phyloP scores from a whole-genome alignment of 2,113 vertebrate species.

The Scartelaos histophorus region DNA sequence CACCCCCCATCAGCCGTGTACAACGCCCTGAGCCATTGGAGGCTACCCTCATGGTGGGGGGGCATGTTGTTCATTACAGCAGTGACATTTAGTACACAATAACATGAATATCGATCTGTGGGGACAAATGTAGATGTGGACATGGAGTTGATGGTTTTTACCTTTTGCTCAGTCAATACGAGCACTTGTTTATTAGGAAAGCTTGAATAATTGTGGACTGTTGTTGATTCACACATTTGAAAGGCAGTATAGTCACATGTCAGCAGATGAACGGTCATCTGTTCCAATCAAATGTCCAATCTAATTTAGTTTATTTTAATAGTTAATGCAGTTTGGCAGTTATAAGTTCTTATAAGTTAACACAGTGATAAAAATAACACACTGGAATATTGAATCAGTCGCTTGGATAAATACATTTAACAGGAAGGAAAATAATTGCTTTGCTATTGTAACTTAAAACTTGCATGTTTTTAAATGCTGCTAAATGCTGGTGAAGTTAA shows the following conservation, averaged over 20 bases:
- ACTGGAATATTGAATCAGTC: too few species aligned
- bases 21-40: slow-evolving; percentile 43
- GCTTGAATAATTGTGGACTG: background rate
- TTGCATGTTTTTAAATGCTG: too few species aligned
- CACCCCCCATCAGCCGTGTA: slow-evolving; percentile 48
- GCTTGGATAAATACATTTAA: too few species aligned
- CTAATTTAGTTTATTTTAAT: background rate
- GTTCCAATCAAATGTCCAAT: background rate
- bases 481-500: too few species aligned
- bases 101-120: slow-evolving; percentile 26
- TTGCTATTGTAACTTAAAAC: too few species aligned
- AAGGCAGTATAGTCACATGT: background rate
- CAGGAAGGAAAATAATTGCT: too few species aligned
- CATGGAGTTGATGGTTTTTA: slow-evolving; percentile 8
- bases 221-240: background rate
- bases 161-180: background rate
- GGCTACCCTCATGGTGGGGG: slow-evolving; percentile 16
- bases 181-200: slow-evolving; percentile 4
- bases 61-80: slow-evolving; percentile 22
- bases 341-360: too few species aligned
- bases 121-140: slow-evolving; percentile 5
- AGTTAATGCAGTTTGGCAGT: too few species aligned
- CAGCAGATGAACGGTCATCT: background rate
- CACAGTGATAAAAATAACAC: too few species aligned
- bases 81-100: slow-evolving; percentile 25